Conservation (phyloP, 2,888 invertebrate species). For the Oxytorus armatus region DNA sequence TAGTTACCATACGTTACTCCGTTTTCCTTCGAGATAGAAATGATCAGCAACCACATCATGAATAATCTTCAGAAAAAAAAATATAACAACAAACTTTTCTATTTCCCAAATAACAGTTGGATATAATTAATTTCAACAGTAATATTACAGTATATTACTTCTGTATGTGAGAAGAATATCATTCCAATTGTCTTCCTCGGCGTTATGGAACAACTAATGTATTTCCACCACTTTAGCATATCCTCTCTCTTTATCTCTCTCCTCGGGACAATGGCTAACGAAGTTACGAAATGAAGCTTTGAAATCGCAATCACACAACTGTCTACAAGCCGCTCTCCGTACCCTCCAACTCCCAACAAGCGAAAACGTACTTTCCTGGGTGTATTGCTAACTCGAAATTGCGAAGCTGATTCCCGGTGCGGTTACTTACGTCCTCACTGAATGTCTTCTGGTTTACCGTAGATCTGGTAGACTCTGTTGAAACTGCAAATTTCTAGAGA, state of each 20-base stretch:
- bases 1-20: no score
- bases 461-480: conserved; percentile 4
- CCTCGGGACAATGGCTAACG: conserved; percentile 39
- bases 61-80: no score
- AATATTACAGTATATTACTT: neutral
- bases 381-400: conserved; percentile 36
- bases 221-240: conserved; percentile 14
- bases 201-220: neutral
- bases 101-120: no score
- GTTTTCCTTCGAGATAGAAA: no score
- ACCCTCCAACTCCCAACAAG: neutral
- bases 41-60: no score
- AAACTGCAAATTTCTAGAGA: conserved; percentile 11
- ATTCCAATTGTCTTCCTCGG: neutral
- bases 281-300: conserved; percentile 44
- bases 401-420: conserved; percentile 56
- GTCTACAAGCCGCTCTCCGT: neutral
- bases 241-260: neutral
- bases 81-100: no score
- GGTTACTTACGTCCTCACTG: conserved; percentile 44
- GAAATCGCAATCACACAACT: conserved; percentile 43
- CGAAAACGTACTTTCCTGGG: neutral
- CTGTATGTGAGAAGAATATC: neutral
- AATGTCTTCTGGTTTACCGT: conserved; percentile 10
- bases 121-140: neutral